Conservation (phyloP, 2,888 invertebrate genomes). For the Xestia xanthographa region DNA sequence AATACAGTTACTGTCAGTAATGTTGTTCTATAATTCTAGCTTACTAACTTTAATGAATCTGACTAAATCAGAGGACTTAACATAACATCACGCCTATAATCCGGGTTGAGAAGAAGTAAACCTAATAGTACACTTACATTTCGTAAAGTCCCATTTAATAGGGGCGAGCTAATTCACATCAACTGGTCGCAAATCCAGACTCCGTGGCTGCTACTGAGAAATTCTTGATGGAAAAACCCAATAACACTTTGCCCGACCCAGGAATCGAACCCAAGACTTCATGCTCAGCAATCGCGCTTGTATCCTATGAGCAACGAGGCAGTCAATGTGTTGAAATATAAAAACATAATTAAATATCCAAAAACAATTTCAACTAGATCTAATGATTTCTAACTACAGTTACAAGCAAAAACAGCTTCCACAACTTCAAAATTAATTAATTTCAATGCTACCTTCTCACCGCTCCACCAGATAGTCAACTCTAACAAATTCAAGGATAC, state of each 20-base stretch:
- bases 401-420: constrained; percentile 5
- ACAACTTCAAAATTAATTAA: constrained; percentile 21
- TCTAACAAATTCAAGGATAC: constrained; percentile 55
- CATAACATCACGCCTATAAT: no score
- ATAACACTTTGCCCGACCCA: no score
- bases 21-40: neutral
- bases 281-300: no score
- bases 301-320: no score
- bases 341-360: neutral
- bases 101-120: no score
- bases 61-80: neutral
- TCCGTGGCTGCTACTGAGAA: no score
- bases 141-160: no score
- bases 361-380: neutral
- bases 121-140: no score
- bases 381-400: neutral
- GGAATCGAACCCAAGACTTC: no score
- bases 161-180: no score
- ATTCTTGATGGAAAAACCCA: no score
- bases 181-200: no score
- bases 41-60: neutral
- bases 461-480: constrained; percentile 23
- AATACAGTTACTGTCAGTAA: neutral
- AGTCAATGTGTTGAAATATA: neutral
- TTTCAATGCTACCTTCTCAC: constrained; percentile 37